Percentiles rank a stretch among this genome's conserved stretches.
phyloP scores from a whole-genome alignment of 2,113 vertebrate species.

The Psittacus erithacus region DNA sequence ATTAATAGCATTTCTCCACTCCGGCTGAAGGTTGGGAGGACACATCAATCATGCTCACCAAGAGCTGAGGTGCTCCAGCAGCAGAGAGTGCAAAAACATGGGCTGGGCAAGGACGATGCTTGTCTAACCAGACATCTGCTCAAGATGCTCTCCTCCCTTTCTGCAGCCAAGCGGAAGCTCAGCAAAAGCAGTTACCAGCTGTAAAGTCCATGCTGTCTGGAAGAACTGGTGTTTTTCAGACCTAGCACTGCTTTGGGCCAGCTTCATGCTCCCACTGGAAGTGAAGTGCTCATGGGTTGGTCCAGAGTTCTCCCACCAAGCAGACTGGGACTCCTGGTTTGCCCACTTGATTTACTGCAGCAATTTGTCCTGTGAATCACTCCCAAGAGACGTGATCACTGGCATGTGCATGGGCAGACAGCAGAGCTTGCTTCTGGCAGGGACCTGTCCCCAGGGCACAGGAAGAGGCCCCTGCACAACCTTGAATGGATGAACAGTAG shows the following conservation, averaged over 20 bases:
- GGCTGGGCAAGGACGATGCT: neutral
- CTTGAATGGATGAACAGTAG: neutral
- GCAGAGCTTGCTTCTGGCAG: neutral
- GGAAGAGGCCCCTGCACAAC: neutral
- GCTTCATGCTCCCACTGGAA: neutral
- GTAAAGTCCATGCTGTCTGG: neutral
- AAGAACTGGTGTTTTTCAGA: conserved; percentile 17
- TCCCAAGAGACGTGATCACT: neutral
- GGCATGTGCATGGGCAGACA: neutral
- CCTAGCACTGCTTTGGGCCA: neutral
- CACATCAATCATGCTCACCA: neutral
- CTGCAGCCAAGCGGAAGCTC: neutral
- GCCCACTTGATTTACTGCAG: neutral
- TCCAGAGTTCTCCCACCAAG: neutral
- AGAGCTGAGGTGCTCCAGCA: neutral
- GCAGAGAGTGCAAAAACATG: neutral
- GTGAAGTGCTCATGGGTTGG: neutral
- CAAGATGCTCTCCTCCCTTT: neutral
- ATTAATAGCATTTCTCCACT: neutral
- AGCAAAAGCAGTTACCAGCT: neutral
- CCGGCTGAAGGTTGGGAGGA: neutral
- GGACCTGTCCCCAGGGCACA: neutral
- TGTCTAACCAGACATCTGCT: neutral
- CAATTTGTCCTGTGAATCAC: rapidly evolving
- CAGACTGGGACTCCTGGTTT: neutral